These are phyloP conservation scores for Latrodectus geometricus DNA, from an alignment of 1,140 invertebrate genomes.

Conservation along the genomic window DNA sequence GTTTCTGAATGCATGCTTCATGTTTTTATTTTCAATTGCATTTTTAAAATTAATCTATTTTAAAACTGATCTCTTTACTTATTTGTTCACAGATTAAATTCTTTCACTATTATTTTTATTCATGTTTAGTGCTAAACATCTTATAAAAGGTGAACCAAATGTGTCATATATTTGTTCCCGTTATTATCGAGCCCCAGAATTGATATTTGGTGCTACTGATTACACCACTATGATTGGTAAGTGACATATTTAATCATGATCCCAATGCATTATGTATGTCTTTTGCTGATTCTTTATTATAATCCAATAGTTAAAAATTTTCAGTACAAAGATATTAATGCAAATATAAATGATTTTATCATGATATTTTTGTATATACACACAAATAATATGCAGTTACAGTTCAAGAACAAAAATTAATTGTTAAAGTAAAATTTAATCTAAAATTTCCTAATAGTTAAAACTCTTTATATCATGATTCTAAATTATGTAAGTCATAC, in stretches of 20 bases:
- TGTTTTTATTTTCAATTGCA: not conserved
- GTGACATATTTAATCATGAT: conserved; percentile 59
- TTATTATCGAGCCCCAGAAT: conserved; percentile 98
- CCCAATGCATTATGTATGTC: too few species aligned
- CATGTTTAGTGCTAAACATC: conserved; percentile 88
- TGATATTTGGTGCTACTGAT: conserved; percentile 99
- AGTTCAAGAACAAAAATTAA: too few species aligned
- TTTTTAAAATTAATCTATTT: not conserved
- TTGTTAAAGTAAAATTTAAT: too few species aligned
- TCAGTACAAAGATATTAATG: too few species aligned
- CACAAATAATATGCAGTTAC: too few species aligned
- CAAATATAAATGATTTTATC: too few species aligned
- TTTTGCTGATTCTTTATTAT: too few species aligned
- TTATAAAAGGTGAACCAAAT: conserved; percentile 98
- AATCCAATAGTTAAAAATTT: too few species aligned
- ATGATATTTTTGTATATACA: too few species aligned
- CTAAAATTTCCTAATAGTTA: too few species aligned
- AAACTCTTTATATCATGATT: too few species aligned
- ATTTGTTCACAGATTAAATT: not conserved
- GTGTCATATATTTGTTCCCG: conserved; percentile 99
- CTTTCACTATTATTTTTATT: not conserved
- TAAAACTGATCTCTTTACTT: not conserved
- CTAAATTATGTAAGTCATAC: too few species aligned
- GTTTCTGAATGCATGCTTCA: not conserved
- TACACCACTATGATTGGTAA: conserved; percentile 98